Evolutionary conservation across 2,113 vertebrate species (phyloP).

Genomic region (Terrapene triunguis): DNA sequence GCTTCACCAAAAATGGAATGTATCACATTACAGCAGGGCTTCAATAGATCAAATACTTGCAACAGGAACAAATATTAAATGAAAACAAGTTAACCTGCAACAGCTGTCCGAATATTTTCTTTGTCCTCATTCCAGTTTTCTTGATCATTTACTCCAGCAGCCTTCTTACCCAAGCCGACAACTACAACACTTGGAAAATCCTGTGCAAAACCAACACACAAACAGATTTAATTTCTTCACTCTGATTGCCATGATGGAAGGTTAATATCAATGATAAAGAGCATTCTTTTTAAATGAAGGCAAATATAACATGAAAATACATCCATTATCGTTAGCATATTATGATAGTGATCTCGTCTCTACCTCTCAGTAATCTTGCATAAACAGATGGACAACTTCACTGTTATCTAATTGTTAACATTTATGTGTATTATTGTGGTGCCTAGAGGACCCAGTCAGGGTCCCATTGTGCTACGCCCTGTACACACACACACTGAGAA

Average conservation of each 20-base stretch:
- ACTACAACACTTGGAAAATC: constrained; percentile 91
- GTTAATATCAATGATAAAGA: neutral
- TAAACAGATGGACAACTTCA: neutral
- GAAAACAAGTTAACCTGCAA: constrained; percentile 83
- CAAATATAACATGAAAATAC: neutral
- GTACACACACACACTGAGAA: neutral
- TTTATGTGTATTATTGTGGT: neutral
- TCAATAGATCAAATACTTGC: neutral
- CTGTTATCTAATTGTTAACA: neutral
- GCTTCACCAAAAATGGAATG: neutral
- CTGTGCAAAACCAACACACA: constrained; percentile 76
- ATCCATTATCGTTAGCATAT: fast-evolving
- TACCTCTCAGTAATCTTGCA: neutral
- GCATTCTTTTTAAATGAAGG: neutral
- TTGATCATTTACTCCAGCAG: constrained; percentile 83
- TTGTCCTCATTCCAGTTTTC: constrained; percentile 93
- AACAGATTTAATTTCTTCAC: neutral
- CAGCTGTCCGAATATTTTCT: constrained; percentile 91
- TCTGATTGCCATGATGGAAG: neutral
- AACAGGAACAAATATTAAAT: neutral
- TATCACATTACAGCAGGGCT: neutral
- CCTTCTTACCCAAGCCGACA: constrained; percentile 90
- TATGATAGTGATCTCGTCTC: fast-evolving
- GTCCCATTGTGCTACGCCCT: neutral
- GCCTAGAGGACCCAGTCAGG: neutral